Evolutionary conservation across 2,113 vertebrate genomes (phyloP), one percentile per base, ranked within the genome.

Genomic region (Nibea coibor): DNA sequence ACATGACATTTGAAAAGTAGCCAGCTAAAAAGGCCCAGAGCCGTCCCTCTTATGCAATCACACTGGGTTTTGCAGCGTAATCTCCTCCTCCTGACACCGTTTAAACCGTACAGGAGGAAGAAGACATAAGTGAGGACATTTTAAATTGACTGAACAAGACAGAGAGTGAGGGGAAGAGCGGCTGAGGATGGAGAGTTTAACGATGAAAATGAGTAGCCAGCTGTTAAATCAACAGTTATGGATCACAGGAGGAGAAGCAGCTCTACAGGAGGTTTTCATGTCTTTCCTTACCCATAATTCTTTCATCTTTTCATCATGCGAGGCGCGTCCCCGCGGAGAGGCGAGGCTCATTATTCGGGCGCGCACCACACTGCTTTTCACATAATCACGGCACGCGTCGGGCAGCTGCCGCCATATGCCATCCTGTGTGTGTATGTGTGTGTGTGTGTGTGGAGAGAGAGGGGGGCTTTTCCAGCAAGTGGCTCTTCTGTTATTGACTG

Each of bases 351-450:
- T 93, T 91, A 90, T 82, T 82, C 69, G 78, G 75, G 81, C 50
- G 68, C 42, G 71, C 62, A 9, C 82, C 75, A 66, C 54, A 3
- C 82, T 62, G 79, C 68, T 75, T 86, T 82, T 86, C 75, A 75
- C 80, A 80, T 80, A 81, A 84, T 85, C 53, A 81, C 15, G 47
- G 69, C 88, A 88, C 78, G 80, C 16, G 81, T 82, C 51, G 68
- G 84, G 84, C 88, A 84, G 88, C 88, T 87, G 90, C 85, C 26
- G n/a, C 90, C 90, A 90, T 93, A 89, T 92, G 88, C 70, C 84
- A 15, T 72, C 28, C 39, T 85, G 8, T 20, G 82, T 73, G 68
- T 42, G 57, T 69, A 11, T 53, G 62, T 47, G 54, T 31, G 51
- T 48, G 51, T 57, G 39, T 26, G 12, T 58, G 63, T 24, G 35